Conservation (phyloP, 2,888 invertebrate genomes). For the Busseola fusca region DNA sequence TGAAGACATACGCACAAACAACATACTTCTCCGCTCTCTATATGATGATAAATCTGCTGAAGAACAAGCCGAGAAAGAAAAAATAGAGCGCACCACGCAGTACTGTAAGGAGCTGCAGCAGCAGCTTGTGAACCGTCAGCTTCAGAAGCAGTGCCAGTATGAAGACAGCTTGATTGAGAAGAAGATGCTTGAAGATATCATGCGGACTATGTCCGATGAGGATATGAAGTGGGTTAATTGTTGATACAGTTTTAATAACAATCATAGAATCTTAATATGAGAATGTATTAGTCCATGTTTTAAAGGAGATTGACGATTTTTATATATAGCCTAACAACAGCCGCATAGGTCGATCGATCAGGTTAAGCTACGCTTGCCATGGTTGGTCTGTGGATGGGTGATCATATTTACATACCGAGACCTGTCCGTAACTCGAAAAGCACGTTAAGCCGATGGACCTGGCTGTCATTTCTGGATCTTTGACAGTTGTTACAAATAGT, state of each 20-base stretch:
- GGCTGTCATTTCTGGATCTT: too few species aligned
- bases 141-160: slow-evolving; percentile 85
- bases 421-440: too few species aligned
- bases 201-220: slow-evolving; percentile 90
- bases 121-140: slow-evolving; percentile 88
- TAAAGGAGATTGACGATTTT: too few species aligned
- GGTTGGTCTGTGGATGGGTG: too few species aligned
- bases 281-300: not conserved
- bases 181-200: slow-evolving; percentile 90
- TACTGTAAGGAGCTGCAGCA: slow-evolving; percentile 89
- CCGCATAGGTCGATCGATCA: too few species aligned
- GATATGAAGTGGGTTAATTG: slow-evolving; percentile 83
- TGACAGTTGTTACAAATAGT: too few species aligned
- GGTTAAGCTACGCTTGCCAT: too few species aligned
- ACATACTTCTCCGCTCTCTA: slow-evolving; percentile 76
- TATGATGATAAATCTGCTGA: slow-evolving; percentile 79
- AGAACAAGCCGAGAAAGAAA: slow-evolving; percentile 69
- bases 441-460: too few species aligned
- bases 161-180: slow-evolving; percentile 90
- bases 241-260: not conserved
- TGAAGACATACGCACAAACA: slow-evolving; percentile 77
- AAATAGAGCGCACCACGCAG: slow-evolving; percentile 68
- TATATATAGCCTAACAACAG: too few species aligned
- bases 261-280: not conserved
- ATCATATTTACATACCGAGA: too few species aligned